phyloP scores from a whole-genome alignment of 2,113 vertebrate genomes.

The Hypanus sabinus region DNA sequence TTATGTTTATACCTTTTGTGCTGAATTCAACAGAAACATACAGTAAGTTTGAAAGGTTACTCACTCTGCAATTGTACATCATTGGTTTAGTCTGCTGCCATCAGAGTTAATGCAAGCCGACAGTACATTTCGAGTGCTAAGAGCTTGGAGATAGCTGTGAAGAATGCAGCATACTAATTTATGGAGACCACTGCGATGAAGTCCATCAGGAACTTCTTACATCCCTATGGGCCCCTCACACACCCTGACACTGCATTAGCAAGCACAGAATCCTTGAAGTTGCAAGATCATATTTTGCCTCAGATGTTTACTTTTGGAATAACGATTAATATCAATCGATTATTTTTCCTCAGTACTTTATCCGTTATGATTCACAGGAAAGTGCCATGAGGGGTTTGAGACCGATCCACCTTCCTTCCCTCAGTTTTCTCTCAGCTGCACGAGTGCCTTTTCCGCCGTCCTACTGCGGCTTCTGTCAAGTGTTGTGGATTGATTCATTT shows the following conservation, averaged over 20 bases:
- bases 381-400: no score
- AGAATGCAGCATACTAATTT: neutral
- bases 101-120: conserved; percentile 27
- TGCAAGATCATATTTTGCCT: conserved; percentile 19
- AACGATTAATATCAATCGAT: conserved; percentile 25
- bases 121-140: conserved; percentile 28
- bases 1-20: neutral
- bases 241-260: conserved; percentile 11
- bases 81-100: neutral
- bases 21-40: neutral
- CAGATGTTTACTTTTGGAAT: neutral
- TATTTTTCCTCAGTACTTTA: neutral
- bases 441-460: no score
- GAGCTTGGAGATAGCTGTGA: conserved; percentile 21
- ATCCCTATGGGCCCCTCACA: neutral
- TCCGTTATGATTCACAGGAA: neutral
- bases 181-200: neutral
- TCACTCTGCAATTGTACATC: no score
- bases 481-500: no score
- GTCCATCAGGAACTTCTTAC: neutral
- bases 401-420: no score
- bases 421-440: no score
- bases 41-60: neutral
- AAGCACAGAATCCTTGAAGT: neutral
- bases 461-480: no score